Evolutionary conservation across 2,888 invertebrate species (phyloP).

Genomic region (Dioctria rufipes): DNA sequence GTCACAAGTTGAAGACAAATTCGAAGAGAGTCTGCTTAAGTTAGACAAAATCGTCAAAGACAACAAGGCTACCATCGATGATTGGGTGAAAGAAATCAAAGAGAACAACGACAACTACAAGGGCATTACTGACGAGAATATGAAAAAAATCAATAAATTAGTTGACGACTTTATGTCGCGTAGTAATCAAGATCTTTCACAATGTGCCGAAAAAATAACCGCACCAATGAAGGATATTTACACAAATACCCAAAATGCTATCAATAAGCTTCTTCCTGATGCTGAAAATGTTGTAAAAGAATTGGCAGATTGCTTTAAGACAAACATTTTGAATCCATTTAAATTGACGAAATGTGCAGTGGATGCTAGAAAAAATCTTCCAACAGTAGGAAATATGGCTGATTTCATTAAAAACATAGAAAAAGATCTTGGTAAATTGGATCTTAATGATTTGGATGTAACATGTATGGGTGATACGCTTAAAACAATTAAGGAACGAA

Average conservation of each 20-base stretch:
- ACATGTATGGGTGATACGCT: constrained; percentile 1
- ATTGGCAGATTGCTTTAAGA: not conserved
- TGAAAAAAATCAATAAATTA: not conserved
- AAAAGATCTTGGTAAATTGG: not conserved
- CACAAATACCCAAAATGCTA: not conserved
- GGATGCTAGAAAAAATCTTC: constrained; percentile 2
- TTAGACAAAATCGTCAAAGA: not conserved
- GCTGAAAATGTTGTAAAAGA: not conserved
- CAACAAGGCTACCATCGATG: not conserved
- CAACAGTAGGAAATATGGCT: constrained; percentile 3
- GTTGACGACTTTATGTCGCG: not conserved
- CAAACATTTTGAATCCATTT: not conserved
- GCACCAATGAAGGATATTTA: constrained; percentile 11
- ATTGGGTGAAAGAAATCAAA: not conserved
- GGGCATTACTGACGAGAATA: not conserved
- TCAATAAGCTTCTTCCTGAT: not conserved
- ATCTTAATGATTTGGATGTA: not conserved
- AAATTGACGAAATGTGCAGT: constrained; percentile 13
- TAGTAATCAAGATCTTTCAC: not conserved
- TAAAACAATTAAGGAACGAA: constrained; percentile 17
- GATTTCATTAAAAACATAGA: constrained; percentile 6
- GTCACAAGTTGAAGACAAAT: constrained; percentile 1
- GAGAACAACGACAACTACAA: not conserved
- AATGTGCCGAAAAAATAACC: constrained; percentile 27
- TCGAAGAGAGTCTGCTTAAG: not conserved